Conservation (phyloP, 2,888 invertebrate genomes). For the Drosophila histrio region DNA sequence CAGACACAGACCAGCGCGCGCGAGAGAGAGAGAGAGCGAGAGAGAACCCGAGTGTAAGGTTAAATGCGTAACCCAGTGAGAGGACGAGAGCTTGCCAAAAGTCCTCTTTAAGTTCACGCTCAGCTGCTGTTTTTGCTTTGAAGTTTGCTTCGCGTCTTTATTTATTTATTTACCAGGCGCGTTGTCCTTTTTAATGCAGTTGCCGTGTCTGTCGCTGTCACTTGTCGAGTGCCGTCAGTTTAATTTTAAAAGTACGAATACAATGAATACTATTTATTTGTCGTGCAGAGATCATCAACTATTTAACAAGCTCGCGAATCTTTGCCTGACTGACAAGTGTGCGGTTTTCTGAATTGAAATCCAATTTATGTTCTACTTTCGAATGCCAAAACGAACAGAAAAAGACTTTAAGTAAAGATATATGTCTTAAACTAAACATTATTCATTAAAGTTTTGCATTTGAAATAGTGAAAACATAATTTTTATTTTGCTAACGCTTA, state of each 20-base stretch:
- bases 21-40: conserved; percentile 8
- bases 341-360: not conserved
- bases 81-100: conserved; percentile 1
- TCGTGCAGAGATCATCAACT: not conserved
- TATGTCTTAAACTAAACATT: not conserved
- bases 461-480: not conserved
- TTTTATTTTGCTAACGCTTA: not conserved
- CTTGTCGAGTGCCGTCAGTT: not conserved
- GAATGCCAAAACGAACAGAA: not conserved
- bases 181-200: conserved; percentile 34
- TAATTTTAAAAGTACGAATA: not conserved
- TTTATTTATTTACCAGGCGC: conserved; percentile 73
- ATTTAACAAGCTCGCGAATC: not conserved
- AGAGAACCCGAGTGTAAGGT: too few relatives aligned
- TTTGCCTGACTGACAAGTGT: not conserved
- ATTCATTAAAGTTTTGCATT: not conserved
- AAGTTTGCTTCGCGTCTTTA: conserved; percentile 73
- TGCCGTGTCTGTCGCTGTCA: conserved; percentile 3
- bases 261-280: not conserved
- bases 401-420: not conserved
- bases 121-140: conserved; percentile 71
- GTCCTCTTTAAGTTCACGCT: conserved; percentile 30
- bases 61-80: too few relatives aligned
- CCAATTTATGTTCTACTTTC: not conserved
- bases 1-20: not conserved